These are phyloP conservation scores for Brachionus sp. DNA, from an alignment of 1,140 invertebrate genomes.

Conservation along the genomic window DNA sequence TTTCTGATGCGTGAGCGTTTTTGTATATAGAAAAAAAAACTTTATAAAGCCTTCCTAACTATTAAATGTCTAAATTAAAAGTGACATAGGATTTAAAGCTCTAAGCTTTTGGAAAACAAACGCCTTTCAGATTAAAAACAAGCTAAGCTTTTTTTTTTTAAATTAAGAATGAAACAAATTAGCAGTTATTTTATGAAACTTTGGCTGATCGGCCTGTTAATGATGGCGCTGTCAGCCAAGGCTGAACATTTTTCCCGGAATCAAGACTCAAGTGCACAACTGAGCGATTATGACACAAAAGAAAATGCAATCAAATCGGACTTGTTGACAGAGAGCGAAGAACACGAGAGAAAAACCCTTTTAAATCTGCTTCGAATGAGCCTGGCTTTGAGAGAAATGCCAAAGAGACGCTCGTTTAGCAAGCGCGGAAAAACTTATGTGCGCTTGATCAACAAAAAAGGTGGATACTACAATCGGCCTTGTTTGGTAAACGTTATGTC, in stretches of 20 bases:
- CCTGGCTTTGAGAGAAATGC: background rate
- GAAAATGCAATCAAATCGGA: background rate
- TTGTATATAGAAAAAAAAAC: background rate
- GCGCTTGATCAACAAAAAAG: constrained; percentile 41
- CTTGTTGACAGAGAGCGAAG: background rate
- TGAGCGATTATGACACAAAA: background rate
- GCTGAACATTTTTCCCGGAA: background rate
- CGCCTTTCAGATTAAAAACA: background rate
- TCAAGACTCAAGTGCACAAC: background rate
- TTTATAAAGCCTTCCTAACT: background rate
- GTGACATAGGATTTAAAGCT: constrained; percentile 16
- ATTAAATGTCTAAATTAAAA: constrained; percentile 31
- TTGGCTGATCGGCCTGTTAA: background rate
- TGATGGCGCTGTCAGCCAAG: background rate
- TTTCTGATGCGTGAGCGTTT: constrained; percentile 4
- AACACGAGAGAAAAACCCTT: background rate
- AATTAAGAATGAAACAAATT: background rate
- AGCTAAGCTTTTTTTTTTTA: background rate
- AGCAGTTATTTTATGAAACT: background rate
- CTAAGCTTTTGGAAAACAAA: constrained; percentile 14
- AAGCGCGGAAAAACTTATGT: constrained; percentile 29
- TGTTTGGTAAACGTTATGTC: constrained; percentile 44
- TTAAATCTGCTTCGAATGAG: background rate
- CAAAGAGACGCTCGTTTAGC: background rate
- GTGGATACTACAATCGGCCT: constrained; percentile 19